Evolutionary conservation across 1,140 invertebrate species (phyloP).

Genomic region (Ostrea denselamellosa): DNA sequence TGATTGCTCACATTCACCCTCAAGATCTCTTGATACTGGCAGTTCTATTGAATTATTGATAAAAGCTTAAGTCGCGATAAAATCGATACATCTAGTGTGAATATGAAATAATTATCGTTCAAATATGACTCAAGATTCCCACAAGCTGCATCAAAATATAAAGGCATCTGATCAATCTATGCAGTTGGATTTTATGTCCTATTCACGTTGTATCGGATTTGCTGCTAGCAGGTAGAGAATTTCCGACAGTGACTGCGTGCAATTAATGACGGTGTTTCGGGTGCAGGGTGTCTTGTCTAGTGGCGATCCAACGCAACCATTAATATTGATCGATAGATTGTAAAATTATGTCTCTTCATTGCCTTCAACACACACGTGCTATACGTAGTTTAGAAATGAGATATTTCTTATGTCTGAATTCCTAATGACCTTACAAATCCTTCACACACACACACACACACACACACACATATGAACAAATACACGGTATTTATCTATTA

Average conservation of each 20-base stretch:
- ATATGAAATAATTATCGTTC: neutral
- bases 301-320: constrained; percentile 9
- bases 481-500: too few relatives aligned
- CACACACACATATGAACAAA: too few relatives aligned
- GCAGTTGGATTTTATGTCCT: neutral
- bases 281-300: constrained; percentile 6
- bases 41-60: constrained; percentile 24
- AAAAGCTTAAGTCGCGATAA: neutral
- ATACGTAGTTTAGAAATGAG: too few relatives aligned
- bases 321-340: constrained; percentile 24
- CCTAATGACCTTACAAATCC: too few relatives aligned
- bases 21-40: neutral
- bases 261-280: too few relatives aligned
- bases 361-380: neutral
- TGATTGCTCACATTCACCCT: neutral
- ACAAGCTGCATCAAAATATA: neutral
- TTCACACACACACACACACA: too few relatives aligned
- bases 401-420: too few relatives aligned
- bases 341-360: neutral
- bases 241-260: too few relatives aligned
- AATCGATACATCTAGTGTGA: constrained; percentile 22
- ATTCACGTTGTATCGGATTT: neutral
- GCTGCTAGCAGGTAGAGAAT: constrained; percentile 10
- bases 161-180: neutral
- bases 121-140: neutral